phyloP scores from a whole-genome alignment of 1,140 invertebrate genomes.

The Ganaspis sp. region DNA sequence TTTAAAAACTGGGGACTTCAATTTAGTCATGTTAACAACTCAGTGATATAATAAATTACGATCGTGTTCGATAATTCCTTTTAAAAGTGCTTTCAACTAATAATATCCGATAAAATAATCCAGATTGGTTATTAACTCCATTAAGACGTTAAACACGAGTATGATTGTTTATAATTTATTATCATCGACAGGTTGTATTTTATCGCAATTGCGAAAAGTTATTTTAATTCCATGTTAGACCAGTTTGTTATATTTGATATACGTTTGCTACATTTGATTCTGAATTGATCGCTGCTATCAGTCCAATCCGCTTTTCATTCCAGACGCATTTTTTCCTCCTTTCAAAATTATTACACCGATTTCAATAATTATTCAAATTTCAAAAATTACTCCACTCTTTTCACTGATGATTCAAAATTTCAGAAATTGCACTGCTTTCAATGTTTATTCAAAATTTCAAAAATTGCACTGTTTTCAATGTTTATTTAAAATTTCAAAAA shows the following conservation, averaged over 20 bases:
- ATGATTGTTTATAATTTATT: conserved; percentile 19
- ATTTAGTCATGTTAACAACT: background rate
- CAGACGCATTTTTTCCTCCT: no score
- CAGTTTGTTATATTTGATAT: background rate
- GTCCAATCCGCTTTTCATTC: no score
- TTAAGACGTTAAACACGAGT: background rate
- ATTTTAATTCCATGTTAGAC: conserved; percentile 8
- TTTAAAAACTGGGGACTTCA: background rate
- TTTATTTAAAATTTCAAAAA: no score
- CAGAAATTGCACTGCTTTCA: no score
- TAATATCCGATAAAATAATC: conserved; percentile 1
- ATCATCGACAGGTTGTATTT: background rate
- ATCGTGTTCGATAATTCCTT: background rate
- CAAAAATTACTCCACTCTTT: no score
- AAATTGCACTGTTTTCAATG: no score
- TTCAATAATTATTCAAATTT: no score
- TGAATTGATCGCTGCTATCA: background rate
- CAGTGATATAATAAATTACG: background rate
- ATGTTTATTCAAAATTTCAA: no score
- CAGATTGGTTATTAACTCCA: background rate
- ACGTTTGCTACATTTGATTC: background rate
- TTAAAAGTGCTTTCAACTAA: background rate
- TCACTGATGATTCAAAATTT: no score
- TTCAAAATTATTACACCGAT: no score
- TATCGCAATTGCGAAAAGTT: background rate